Evolutionary conservation across 2,113 vertebrate genomes (phyloP).

Genomic region (Saguinus imperator): DNA sequence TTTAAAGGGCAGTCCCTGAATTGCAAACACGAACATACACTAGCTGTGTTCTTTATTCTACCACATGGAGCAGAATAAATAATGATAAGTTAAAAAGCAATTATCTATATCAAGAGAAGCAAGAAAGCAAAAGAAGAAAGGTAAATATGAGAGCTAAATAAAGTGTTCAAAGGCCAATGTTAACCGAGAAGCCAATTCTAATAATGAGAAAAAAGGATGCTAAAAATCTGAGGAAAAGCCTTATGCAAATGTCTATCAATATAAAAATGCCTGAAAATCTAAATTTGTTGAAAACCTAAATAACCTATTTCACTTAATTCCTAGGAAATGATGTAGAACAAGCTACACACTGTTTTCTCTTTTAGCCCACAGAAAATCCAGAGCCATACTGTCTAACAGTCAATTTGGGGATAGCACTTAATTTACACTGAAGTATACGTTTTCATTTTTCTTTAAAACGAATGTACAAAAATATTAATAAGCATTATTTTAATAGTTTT

Average conservation of each 20-base stretch:
- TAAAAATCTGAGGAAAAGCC: not conserved
- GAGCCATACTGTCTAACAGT: not conserved
- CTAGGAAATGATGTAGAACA: not conserved
- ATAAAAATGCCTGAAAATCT: not conserved
- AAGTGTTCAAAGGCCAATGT: not conserved
- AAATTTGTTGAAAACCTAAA: not conserved
- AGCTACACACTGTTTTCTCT: not conserved
- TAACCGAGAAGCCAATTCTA: not conserved
- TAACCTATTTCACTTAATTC: not conserved
- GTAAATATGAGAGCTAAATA: not conserved
- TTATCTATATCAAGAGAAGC: not conserved
- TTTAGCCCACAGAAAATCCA: not conserved
- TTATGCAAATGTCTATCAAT: not conserved
- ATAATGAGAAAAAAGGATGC: not conserved
- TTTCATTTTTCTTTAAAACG: slow-evolving; percentile 26
- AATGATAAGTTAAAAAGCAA: slow-evolving; percentile 20
- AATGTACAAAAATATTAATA: slow-evolving; percentile 2
- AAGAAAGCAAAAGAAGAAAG: not conserved
- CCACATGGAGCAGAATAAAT: not conserved
- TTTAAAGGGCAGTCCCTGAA: not conserved
- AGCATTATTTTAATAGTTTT: slow-evolving; percentile 31
- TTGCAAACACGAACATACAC: not conserved
- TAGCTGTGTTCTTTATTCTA: not conserved
- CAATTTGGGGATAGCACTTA: not conserved
- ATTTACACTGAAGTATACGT: not conserved